Percentiles rank a stretch among this genome's conserved stretches.
Conservation (phyloP, 1,140 invertebrate genomes). For the Macrobrachium rosenbergii region DNA sequence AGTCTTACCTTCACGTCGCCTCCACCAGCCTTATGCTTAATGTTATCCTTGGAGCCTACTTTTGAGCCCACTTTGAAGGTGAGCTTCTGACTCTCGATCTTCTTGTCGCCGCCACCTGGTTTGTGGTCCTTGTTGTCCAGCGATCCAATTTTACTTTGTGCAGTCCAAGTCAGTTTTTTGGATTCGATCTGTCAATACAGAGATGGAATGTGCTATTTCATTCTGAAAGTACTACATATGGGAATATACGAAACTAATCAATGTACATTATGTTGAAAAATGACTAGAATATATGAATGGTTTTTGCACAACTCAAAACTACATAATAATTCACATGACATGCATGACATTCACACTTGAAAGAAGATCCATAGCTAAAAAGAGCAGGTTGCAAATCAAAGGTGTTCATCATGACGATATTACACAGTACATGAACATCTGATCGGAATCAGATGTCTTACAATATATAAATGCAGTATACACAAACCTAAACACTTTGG, state of each 20-base stretch:
- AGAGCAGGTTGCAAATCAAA: too few species aligned
- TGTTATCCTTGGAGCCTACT: constrained; percentile 92
- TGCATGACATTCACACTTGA: constrained; percentile 77
- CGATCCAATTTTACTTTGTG: constrained; percentile 92
- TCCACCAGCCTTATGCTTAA: constrained; percentile 90
- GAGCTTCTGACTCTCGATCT: constrained; percentile 89
- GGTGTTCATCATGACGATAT: too few species aligned
- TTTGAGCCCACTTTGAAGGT: constrained; percentile 95
- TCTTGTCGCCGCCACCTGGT: constrained; percentile 92
- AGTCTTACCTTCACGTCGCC: constrained; percentile 87
- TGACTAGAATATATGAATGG: too few species aligned
- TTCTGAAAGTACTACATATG: too few species aligned
- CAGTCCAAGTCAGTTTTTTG: constrained; percentile 92
- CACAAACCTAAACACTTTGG: too few species aligned
- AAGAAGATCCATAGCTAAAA: too few species aligned
- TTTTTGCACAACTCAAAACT: neutral
- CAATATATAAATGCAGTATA: too few species aligned
- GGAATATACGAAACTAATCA: neutral
- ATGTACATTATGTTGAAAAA: neutral
- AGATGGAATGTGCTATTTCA: too few species aligned
- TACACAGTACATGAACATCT: too few species aligned
- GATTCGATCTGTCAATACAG: constrained; percentile 78
- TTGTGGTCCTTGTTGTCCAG: constrained; percentile 94
- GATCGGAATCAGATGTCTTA: too few species aligned
- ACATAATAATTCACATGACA: neutral